Conservation (phyloP, 2,113 vertebrate species). For the Varanus komodoensis region DNA sequence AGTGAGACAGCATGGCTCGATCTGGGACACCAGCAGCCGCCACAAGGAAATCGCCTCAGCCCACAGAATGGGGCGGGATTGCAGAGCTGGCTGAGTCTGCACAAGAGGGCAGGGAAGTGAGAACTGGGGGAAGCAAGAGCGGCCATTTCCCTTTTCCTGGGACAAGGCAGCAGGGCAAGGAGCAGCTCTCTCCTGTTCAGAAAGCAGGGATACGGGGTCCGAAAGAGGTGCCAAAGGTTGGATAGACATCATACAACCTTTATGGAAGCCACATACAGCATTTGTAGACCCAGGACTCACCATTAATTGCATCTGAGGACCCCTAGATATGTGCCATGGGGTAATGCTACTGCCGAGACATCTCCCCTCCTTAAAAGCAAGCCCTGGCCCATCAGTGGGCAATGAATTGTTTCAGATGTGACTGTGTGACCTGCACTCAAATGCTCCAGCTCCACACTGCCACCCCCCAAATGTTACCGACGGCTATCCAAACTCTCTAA, state of each 20-base stretch:
- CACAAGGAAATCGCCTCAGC: no score
- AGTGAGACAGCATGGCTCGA: background rate
- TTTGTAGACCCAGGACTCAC: background rate
- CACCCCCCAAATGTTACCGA: background rate
- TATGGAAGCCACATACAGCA: background rate
- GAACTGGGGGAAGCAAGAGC: background rate
- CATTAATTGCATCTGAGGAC: background rate
- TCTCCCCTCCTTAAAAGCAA: background rate
- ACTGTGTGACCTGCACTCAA: background rate
- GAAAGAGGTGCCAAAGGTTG: background rate
- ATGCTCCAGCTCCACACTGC: no score
- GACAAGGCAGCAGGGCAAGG: background rate
- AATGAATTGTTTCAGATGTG: background rate
- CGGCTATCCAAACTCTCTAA: background rate
- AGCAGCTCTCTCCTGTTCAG: background rate
- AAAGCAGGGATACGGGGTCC: background rate
- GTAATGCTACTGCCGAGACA: no score
- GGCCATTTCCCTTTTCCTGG: background rate
- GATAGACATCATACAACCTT: background rate
- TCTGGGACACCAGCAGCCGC: no score
- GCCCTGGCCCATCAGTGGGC: background rate
- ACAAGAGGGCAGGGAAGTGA: background rate
- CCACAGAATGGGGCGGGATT: background rate
- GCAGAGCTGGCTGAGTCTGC: background rate
- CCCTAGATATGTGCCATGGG: background rate